A percentile compares a stretch with the other conserved stretches of the same genome.
These are phyloP conservation scores for Ispidina picta DNA, from an alignment of 2,797 vertebrate species.

Conservation along the genomic window DNA sequence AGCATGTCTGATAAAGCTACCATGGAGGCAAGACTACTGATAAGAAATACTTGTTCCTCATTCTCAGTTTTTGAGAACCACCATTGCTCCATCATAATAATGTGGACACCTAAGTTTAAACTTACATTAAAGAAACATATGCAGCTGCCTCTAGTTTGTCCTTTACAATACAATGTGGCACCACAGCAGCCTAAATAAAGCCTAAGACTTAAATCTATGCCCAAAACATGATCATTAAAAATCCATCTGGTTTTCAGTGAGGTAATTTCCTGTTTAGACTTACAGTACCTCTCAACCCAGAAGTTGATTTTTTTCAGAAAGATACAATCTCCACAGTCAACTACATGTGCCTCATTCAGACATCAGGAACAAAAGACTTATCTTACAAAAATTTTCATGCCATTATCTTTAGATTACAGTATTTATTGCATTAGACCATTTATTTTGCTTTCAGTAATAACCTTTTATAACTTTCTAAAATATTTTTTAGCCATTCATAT, in stretches of 20 bases:
- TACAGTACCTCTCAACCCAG: background rate
- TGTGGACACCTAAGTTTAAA: background rate
- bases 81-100: background rate
- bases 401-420: background rate
- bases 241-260: background rate
- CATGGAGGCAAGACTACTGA: background rate
- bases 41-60: background rate
- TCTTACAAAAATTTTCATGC: background rate
- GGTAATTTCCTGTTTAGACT: background rate
- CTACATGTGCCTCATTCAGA: background rate
- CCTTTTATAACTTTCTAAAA: background rate
- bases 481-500: background rate
- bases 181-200: background rate
- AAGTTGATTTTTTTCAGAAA: background rate
- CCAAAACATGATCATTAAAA: background rate
- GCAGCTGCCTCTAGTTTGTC: background rate
- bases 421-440: background rate
- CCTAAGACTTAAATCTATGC: background rate
- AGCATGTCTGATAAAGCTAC: background rate
- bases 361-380: background rate
- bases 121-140: background rate
- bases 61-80: background rate
- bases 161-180: background rate
- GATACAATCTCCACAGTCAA: background rate
- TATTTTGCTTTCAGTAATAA: background rate